phyloP scores from a whole-genome alignment of 2,888 invertebrate species.

The Cyaniris semiargus region DNA sequence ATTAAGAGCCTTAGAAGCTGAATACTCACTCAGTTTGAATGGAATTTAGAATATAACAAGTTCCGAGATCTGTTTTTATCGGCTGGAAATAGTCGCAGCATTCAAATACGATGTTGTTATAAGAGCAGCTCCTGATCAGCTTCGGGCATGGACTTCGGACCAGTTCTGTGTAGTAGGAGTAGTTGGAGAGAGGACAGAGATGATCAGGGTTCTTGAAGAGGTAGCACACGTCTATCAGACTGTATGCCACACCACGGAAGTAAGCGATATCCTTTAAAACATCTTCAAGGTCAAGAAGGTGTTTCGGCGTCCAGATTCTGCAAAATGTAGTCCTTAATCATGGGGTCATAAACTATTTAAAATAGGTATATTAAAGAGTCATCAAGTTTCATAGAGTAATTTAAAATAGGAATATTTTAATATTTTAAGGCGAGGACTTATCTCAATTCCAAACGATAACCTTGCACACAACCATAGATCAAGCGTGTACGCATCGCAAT shows the following conservation, averaged over 20 bases:
- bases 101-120: constrained; percentile 75
- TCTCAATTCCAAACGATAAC: too few species aligned
- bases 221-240: constrained; percentile 82
- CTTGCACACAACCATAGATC: too few species aligned
- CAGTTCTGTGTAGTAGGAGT: constrained; percentile 79
- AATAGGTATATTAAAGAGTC: too few species aligned
- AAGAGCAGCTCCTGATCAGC: constrained; percentile 74
- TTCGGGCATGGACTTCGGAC: constrained; percentile 77
- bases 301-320: constrained; percentile 84
- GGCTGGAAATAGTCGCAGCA: constrained; percentile 83
- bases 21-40: constrained; percentile 73
- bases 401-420: too few species aligned
- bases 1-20: neutral
- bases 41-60: constrained; percentile 82
- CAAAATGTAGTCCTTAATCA: too few species aligned
- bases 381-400: too few species aligned
- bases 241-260: constrained; percentile 84
- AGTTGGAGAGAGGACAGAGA: constrained; percentile 81
- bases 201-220: constrained; percentile 65
- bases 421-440: too few species aligned
- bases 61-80: constrained; percentile 81
- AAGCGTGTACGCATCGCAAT: too few species aligned
- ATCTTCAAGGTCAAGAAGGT: constrained; percentile 85
- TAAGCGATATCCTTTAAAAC: constrained; percentile 85
- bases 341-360: too few species aligned